Evolutionary conservation across 2,797 vertebrate genomes (phyloP).

Genomic region (Tapera naevia): DNA sequence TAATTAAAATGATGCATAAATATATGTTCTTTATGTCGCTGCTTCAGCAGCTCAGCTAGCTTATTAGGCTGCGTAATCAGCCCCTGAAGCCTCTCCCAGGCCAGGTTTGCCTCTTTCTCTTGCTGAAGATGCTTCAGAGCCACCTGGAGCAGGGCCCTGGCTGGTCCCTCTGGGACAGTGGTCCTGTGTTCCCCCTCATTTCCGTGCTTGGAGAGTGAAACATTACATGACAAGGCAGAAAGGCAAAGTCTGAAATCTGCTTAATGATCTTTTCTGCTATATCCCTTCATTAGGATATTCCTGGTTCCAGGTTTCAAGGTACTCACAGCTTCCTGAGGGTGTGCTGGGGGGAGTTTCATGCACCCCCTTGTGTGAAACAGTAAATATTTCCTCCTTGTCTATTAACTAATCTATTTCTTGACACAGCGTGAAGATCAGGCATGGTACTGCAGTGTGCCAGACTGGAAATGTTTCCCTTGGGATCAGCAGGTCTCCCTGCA

Average conservation of each 20-base stretch:
- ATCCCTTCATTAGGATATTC: background rate
- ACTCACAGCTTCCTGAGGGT: background rate
- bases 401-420: background rate
- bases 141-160: background rate
- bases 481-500: background rate
- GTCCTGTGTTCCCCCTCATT: accelerated
- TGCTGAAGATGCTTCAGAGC: background rate
- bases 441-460: background rate
- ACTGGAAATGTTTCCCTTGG: background rate
- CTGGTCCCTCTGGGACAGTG: background rate
- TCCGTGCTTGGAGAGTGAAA: background rate
- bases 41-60: background rate
- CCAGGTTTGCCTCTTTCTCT: background rate
- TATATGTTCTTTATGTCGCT: background rate
- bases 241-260: background rate
- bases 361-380: background rate
- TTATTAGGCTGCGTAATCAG: background rate
- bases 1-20: slow-evolving; percentile 43
- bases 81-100: background rate
- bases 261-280: background rate
- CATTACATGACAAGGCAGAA: background rate
- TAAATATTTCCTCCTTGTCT: background rate
- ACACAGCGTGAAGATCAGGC: background rate
- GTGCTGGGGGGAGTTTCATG: background rate
- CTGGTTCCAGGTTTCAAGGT: background rate